phyloP scores from a whole-genome alignment of 1,140 invertebrate genomes.

The Pseudoatta argentina region DNA sequence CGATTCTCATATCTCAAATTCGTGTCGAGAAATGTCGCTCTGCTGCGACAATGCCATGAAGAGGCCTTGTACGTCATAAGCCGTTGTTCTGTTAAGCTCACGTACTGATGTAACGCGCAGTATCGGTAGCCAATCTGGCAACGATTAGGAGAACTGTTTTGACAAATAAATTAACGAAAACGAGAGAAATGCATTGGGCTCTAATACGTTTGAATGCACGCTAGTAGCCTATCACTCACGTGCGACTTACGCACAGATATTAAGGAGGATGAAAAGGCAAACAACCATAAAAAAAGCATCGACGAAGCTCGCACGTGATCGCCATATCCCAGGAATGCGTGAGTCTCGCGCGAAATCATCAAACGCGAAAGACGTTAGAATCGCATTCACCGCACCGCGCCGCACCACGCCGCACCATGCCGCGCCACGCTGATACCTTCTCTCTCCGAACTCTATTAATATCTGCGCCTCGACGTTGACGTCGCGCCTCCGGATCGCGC shows the following conservation, averaged over 20 bases:
- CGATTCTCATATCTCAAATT: not conserved
- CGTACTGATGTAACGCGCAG: not conserved
- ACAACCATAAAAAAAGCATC: slow-evolving; percentile 29
- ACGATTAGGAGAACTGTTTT: not conserved
- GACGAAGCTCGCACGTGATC: slow-evolving; percentile 58
- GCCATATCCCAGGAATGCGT: slow-evolving; percentile 68
- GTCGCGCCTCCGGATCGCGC: slow-evolving; percentile 65
- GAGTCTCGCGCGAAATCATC: slow-evolving; percentile 38
- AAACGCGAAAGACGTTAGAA: not conserved
- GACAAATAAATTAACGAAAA: not conserved
- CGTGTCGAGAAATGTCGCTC: not conserved
- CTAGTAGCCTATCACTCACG: slow-evolving; percentile 14
- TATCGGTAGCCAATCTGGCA: not conserved
- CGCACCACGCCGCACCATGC: no score
- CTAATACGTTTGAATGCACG: not conserved
- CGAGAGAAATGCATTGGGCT: not conserved
- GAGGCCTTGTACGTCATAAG: not conserved
- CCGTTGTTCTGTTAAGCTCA: not conserved
- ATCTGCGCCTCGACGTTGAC: slow-evolving; percentile 71
- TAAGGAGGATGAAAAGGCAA: not conserved
- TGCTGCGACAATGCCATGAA: not conserved
- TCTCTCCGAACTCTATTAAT: slow-evolving; percentile 71
- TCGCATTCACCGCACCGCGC: no score
- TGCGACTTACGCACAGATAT: not conserved
- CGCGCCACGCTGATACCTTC: not conserved